Base-by-base conservation (phyloP, 2,113 vertebrate genomes). In the Alces alces region DNA sequence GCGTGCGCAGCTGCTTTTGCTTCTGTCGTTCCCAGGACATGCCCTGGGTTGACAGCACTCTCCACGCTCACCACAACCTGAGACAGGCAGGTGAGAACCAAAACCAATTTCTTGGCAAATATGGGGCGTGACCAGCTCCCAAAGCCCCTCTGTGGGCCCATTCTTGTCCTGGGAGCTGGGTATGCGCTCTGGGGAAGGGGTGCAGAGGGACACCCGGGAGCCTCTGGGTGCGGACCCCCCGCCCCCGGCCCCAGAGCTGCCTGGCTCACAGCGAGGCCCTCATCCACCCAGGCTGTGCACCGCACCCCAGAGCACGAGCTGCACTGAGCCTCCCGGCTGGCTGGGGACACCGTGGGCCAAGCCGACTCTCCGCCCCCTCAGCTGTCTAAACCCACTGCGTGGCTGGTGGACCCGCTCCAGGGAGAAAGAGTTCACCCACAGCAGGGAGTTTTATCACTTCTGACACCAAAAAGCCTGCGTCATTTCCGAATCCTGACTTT, bases 281-380 rank as follows among this genome's bases (percentile, higher is more conserved):
- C 0, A 3, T 23, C 27, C 76, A 27, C 10, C 50, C 9, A 0
- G 12, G 28, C 88, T 21, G 5, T 5, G 10, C 2, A 27, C 45
- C 13, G 2, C 76, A 21, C 16, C 78, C 25, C 50, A 7, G 25
- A 91, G 80, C 2, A 1, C 2, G 2, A 28, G 50, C 19, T 10
- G 5, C 21, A 23, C 7, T 57, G 33, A 16, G 4, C n/a, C 52
- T 23, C 58, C 27, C 0, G 4, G 70, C 78, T 79, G 78, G 64
- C 52, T 14, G 45, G 19, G 73, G 39, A 64, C 39, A 33, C 73
- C 2, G 3, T 3, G 0, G 11, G 70, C n/a, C n/a, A 21, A 16
- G 23, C 17, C 1, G 0, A 12, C 13, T 17, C 39, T 21, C 84
- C 1, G 0, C 7, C 61, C 54, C 36, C 21, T 3, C 23, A 4